These are phyloP conservation scores for Limnephilus marmoratus DNA, from an alignment of 2,888 invertebrate genomes.

Conservation along the genomic window DNA sequence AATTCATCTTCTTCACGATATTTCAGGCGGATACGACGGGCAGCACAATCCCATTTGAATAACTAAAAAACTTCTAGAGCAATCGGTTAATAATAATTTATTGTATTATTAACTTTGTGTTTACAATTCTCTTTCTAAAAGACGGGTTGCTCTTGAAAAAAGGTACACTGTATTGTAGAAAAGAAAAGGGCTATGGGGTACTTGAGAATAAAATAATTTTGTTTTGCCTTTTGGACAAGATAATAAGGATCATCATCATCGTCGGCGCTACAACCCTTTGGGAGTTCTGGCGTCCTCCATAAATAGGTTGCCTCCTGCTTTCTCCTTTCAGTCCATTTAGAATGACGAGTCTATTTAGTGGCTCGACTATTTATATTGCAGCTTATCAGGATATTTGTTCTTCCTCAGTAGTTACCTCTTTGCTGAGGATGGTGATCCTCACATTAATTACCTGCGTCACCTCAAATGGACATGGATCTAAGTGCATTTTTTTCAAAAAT, in stretches of 20 bases:
- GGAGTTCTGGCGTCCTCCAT: background rate
- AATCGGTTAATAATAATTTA: conserved; percentile 20
- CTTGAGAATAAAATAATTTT: background rate
- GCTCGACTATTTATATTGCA: background rate
- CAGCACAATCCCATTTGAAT: conserved; percentile 19
- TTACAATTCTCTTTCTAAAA: background rate
- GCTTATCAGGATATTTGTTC: background rate
- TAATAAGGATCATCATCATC: background rate
- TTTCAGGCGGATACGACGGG: background rate
- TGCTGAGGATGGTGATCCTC: no score
- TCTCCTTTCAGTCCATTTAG: background rate
- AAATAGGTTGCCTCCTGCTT: background rate
- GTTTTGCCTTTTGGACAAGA: no score
- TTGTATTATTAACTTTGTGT: background rate
- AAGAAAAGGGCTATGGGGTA: background rate
- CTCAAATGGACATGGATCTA: no score
- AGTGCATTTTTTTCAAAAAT: no score
- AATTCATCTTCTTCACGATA: conserved; percentile 59
- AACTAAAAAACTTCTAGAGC: conserved; percentile 13
- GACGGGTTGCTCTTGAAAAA: background rate
- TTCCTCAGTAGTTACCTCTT: no score
- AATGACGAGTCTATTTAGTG: background rate
- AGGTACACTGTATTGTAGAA: background rate
- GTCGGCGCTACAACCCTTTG: background rate
- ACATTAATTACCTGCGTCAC: no score